Evolutionary conservation across 2,113 vertebrate species (phyloP), one percentile per base, ranked within the genome.

Genomic region (Procavia capensis): DNA sequence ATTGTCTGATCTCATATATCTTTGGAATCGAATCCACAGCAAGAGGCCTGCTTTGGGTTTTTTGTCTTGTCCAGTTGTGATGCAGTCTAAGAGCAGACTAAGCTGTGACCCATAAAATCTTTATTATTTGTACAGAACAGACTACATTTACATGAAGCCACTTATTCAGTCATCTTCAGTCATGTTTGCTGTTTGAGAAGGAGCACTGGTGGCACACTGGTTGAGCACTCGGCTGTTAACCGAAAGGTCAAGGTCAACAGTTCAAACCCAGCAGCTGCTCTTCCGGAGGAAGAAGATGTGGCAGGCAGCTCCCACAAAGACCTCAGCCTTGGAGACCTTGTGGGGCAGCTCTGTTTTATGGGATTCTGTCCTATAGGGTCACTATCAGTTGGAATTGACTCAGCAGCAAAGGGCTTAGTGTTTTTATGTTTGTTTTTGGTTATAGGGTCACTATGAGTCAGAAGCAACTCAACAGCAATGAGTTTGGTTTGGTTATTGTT

Each of bases 51-150:
- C 9, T 50, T 50, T 50, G 8, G 47, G 47, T 50, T 50, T 43
- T 43, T 41, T 1, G 34, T 66, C 76, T 75, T 24, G 63, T 34
- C 64, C 22, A 79, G 43, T 10, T 61, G 39, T 5, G 68, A 25
- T 47, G 17, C 8, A 17, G 9, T 74, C 47, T 34, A 24, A 39
- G 66, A 7, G 2, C 39, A 0, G 2, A 70, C 36, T 91, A 54
- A 89, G 43, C 47, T 50, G 27, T 31, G 61, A 84, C 50, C 4
- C 39, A 90, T 27, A 84, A 94, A 41, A 68, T 43, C 79, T 20
- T 64, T 59, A 90, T 17, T 31, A 36, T 81, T 78, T 91, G 85
- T 81, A 50, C 17, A 85, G 45, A 96, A n/a, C 20, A 75, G 50
- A 50, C 25, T 50, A 41, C 75, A 24, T 88, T 41, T 59, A 66